Evolutionary conservation across 2,113 vertebrate species (phyloP), one percentile per base, ranked within the genome.

Genomic region (Polypterus bichir): DNA sequence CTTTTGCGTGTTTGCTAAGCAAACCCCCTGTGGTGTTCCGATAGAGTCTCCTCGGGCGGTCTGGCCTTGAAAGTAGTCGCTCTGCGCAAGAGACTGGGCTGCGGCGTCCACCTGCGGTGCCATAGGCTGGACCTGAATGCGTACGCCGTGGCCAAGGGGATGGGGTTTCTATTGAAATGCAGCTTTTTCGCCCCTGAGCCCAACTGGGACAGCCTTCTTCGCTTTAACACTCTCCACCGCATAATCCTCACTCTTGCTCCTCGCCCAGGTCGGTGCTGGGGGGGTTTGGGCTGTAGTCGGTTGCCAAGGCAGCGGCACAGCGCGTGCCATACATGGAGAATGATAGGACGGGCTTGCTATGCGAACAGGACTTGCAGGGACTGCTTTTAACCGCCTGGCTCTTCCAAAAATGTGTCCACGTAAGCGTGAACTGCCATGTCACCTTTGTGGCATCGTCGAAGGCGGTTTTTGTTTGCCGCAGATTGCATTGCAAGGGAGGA

Each of bases 221-320:
- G 61, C 54, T 49, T 62, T 62, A 66, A 49, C 55, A 68, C 59
- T 52, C 62, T 27, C 27, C 27, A 27, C 27, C 27, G 27, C 27
- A 27, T 27, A 27, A 27, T 27, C 27, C 27, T 27, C 27, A 27
- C 51, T 48, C 57, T 52, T 7, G 4, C 57, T 47, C 44, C 4
- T 48, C 45, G 7, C n/a, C 54, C 47, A 52, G 44, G 57, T 46
- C 47, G 47, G 62, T 27, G 27, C 57, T 60, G 46, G 56, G 66
- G 69, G 74, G 5, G 54, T 27, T 27, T 5, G 54, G 9, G 69
- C 73, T 77, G 68, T 45, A 6, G 63, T 74, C 73, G 64, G 82
- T 83, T 74, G 76, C 82, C 79, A 82, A 82, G 78, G 76, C 79
- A 78, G 65, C 74, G 65, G 58, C 57, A 66, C 54, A 64, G 71